A percentile compares a stretch with the other conserved stretches of the same genome.
Evolutionary conservation across 1,140 invertebrate genomes (phyloP).

Genomic region (Wiebesia pumilae): DNA sequence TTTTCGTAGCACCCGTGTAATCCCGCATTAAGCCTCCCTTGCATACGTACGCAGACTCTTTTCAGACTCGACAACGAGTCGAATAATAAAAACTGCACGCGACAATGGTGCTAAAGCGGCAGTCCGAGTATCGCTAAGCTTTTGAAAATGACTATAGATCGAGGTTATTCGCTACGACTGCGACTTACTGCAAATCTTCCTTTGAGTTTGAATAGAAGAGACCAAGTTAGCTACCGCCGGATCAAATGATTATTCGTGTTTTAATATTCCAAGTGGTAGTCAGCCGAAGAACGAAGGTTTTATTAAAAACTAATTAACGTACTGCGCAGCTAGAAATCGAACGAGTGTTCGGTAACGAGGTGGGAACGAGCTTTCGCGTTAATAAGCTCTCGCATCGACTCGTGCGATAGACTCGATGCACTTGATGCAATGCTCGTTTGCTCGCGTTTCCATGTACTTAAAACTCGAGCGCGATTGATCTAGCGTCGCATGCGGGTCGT

Average conservation of each 20-base stretch:
- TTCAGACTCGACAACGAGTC: background rate
- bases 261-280: background rate
- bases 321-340: no score
- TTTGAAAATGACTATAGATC: conserved; percentile 18
- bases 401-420: no score
- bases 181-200: background rate
- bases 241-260: no score
- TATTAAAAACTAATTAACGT: background rate
- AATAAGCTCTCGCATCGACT: no score
- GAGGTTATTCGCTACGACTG: background rate
- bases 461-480: background rate
- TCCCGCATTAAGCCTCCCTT: conserved; percentile 48
- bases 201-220: background rate
- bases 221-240: background rate
- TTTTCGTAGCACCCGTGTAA: conserved; percentile 45
- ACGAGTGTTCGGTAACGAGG: no score
- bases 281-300: background rate
- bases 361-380: no score
- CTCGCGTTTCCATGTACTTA: background rate
- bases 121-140: background rate
- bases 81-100: conserved; percentile 39
- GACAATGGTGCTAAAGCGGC: conserved; percentile 29
- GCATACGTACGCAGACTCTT: background rate
- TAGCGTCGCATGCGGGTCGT: background rate
- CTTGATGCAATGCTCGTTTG: background rate